phyloP scores from a whole-genome alignment of 2,113 vertebrate species.

The Poecilia latipinna region DNA sequence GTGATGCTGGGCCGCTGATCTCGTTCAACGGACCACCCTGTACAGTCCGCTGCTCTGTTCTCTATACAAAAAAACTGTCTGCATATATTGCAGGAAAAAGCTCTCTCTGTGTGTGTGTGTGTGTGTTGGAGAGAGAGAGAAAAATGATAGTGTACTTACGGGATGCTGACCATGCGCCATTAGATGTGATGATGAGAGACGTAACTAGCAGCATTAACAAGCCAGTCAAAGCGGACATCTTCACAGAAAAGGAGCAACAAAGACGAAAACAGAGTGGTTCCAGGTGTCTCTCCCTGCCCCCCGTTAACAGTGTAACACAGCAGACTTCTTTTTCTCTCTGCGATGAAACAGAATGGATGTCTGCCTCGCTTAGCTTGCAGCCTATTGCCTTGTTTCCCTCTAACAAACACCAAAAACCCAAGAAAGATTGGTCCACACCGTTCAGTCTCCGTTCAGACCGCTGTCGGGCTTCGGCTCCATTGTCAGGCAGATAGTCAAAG shows the following conservation, averaged over 20 bases:
- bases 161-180: constrained; percentile 49
- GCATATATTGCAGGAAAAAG: too few species aligned
- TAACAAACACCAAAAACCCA: background rate
- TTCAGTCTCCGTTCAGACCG: background rate
- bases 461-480: constrained; percentile 39
- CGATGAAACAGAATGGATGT: too few species aligned
- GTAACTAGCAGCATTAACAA: constrained; percentile 39
- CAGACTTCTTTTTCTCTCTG: background rate
- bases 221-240: constrained; percentile 35
- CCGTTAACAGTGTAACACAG: too few species aligned
- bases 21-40: too few species aligned
- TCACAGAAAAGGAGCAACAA: background rate
- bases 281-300: background rate
- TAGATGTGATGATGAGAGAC: constrained; percentile 49
- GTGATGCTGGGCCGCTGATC: too few species aligned
- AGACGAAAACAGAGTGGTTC: background rate
- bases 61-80: too few species aligned
- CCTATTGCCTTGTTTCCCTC: background rate
- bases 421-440: background rate
- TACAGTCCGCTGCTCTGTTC: too few species aligned
- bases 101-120: too few species aligned
- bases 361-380: too few species aligned
- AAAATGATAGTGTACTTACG: constrained; percentile 48
- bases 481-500: constrained; percentile 27
- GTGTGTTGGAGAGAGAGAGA: too few species aligned